phyloP scores from a whole-genome alignment of 2,888 invertebrate genomes.

The Drepana falcataria region DNA sequence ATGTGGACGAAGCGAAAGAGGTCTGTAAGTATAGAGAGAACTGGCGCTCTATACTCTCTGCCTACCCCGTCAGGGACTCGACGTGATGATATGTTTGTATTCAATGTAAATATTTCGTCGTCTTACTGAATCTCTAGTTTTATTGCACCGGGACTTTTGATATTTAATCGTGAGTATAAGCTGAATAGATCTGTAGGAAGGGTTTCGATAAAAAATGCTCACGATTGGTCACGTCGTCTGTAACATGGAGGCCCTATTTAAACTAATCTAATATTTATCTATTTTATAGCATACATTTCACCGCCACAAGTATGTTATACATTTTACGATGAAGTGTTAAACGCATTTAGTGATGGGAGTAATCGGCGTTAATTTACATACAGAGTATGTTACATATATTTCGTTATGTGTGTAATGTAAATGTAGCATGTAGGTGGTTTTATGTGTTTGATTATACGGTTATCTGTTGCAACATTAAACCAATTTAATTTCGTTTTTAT shows the following conservation, averaged over 20 bases:
- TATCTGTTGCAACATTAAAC: background rate
- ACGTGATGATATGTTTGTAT: no score
- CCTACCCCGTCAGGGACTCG: no score
- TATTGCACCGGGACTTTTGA: background rate
- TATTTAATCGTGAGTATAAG: background rate
- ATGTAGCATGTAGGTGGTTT: background rate
- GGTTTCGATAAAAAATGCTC: background rate
- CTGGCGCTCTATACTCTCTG: no score
- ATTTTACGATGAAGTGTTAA: conserved; percentile 12
- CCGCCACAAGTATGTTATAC: conserved; percentile 14
- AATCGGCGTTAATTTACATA: background rate
- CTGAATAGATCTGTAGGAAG: background rate
- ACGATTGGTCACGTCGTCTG: background rate
- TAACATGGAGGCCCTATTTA: conserved; percentile 9
- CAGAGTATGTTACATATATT: background rate
- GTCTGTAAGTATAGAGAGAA: no score
- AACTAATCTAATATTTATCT: conserved; percentile 22
- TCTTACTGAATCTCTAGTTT: no score
- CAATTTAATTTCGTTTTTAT: background rate
- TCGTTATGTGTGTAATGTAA: background rate
- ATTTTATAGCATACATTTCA: conserved; percentile 11
- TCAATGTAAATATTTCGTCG: no score
- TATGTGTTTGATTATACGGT: background rate
- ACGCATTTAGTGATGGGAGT: conserved; percentile 5
- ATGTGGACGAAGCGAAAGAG: no score